A percentile compares a stretch with the other conserved stretches of the same genome.
phyloP scores from a whole-genome alignment of 2,113 vertebrate species.

The Siniperca knerii region DNA sequence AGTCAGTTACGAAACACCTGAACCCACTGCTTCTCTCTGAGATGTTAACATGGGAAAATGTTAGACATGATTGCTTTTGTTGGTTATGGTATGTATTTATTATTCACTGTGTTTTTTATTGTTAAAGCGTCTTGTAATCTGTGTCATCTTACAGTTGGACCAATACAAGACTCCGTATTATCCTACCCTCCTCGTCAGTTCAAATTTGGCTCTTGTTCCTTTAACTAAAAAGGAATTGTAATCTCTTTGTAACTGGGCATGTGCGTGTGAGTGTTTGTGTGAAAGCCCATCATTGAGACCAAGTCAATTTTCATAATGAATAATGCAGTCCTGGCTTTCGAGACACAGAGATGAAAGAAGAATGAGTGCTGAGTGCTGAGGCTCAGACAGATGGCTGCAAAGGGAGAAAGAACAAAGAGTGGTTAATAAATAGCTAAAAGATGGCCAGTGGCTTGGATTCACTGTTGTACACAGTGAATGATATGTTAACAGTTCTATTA shows the following conservation, averaged over 20 bases:
- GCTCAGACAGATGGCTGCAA: conserved; percentile 59
- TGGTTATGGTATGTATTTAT: neutral
- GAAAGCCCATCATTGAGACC: neutral
- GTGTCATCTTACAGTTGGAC: neutral
- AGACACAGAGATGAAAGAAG: conserved; percentile 54
- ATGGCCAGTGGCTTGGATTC: conserved; percentile 17
- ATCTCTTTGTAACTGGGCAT: neutral
- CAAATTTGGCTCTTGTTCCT: neutral
- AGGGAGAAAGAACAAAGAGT: conserved; percentile 30
- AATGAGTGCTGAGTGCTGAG: conserved; percentile 8
- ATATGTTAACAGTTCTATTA: conserved; percentile 9
- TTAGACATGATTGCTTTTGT: neutral
- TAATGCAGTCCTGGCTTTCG: conserved; percentile 49
- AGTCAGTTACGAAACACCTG: neutral
- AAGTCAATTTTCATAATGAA: conserved; percentile 62
- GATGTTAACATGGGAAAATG: neutral
- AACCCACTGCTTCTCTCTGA: neutral
- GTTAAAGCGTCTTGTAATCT: neutral
- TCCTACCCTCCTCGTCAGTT: neutral
- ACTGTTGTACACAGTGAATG: neutral
- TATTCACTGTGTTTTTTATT: neutral
- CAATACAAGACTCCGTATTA: neutral
- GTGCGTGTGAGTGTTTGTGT: conserved; percentile 1
- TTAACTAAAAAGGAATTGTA: conserved; percentile 2
- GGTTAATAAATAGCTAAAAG: conserved; percentile 3